Conservation (phyloP, 2,113 vertebrate genomes). For the Trogon surrucura region DNA sequence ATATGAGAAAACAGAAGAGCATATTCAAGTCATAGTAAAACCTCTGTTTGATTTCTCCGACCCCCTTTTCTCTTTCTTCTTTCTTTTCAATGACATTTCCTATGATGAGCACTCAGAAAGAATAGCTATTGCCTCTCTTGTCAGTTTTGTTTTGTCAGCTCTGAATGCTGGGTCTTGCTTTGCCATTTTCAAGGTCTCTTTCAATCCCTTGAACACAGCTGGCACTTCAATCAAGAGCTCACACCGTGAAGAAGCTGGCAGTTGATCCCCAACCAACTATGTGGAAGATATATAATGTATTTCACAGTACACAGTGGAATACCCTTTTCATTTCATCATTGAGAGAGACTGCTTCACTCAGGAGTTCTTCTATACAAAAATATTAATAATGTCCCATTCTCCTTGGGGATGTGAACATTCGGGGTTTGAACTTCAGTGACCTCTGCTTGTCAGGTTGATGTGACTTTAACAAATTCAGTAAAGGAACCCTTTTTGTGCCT, state of each 20-base stretch:
- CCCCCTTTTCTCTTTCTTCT: neutral
- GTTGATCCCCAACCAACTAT: conserved; percentile 67
- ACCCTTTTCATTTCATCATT: conserved; percentile 67
- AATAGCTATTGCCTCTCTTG: conserved; percentile 67
- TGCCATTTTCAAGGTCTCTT: conserved; percentile 80
- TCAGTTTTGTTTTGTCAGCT: conserved; percentile 75
- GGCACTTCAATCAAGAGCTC: conserved; percentile 75
- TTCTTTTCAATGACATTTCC: conserved; percentile 66
- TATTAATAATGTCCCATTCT: conserved; percentile 68
- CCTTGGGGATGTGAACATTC: conserved; percentile 66
- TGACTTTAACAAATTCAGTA: conserved; percentile 68
- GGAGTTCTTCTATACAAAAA: conserved; percentile 72
- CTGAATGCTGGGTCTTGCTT: conserved; percentile 72
- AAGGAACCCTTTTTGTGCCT: conserved; percentile 37
- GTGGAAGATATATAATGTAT: conserved; percentile 64
- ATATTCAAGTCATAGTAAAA: conserved; percentile 36
- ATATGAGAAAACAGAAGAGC: conserved; percentile 12
- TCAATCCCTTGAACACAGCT: conserved; percentile 77
- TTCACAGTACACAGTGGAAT: conserved; percentile 65
- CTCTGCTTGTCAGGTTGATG: conserved; percentile 70
- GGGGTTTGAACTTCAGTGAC: conserved; percentile 65
- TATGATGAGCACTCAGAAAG: conserved; percentile 58
- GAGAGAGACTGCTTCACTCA: conserved; percentile 58
- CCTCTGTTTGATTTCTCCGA: conserved; percentile 13
- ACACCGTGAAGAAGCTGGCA: conserved; percentile 73